Evolutionary conservation across 64 coral and sea anemone genomes (phyloP), one percentile per base, ranked within the genome.

Genomic region (Catalaphyllia jardinei): DNA sequence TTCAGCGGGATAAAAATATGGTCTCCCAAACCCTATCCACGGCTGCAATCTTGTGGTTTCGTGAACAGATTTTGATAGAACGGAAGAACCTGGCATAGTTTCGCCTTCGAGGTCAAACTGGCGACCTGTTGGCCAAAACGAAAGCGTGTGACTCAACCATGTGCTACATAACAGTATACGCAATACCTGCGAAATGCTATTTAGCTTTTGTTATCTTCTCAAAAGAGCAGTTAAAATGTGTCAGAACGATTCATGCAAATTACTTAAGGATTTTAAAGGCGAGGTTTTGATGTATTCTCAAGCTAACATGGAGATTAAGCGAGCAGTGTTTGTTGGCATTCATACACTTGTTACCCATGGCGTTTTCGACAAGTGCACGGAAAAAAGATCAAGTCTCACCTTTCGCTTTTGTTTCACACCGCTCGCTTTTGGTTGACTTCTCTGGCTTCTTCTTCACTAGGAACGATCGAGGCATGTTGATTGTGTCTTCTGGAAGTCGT

Each of bases 401-500:
- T 54, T 83, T 75, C 8, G 51, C 59, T 62, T 75, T 83, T 35
- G 57, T 35, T 76, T 71, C 79, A 60, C 62, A 42, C 52, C 50
- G 20, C 46, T 73, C 83, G 59, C 78, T 25, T 28, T 74, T 78
- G 20, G 33, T 42, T 29, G 82, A 14, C 72, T 89, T 94, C 15
- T 89, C 87, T 4, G 55, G 62, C 42, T 64, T 94, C 62, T 94
- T 94, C 79, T 94, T 94, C 29, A 94, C 60, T n/a, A 94, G 60
- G 25, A 94, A 94, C 29, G 92, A 94, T 74, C 92, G 72, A n/a
- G 92, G 92, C 92, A 94, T 94, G 31, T 94, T 84, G 14, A 19
- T 3, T 33, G 8, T 15, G 29, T 39, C 25, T 76, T 27, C 19
- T n/a, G 31, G 20, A 64, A 76, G 62, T 62, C 59, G 77, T 51